phyloP scores from a whole-genome alignment of 2,113 vertebrate genomes.

The Myrmecobius fasciatus region DNA sequence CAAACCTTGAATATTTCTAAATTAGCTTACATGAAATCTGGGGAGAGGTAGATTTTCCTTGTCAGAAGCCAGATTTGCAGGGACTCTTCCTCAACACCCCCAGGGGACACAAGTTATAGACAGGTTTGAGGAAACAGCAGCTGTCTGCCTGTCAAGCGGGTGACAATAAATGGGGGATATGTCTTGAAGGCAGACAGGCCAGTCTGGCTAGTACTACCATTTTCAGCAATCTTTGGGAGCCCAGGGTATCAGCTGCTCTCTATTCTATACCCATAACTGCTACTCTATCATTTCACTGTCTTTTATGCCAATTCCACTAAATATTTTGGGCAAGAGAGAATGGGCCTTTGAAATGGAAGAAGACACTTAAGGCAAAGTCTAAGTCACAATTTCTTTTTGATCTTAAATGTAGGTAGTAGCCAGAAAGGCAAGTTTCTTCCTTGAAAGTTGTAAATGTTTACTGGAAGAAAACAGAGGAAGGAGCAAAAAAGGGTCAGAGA shows the following conservation, averaged over 20 bases:
- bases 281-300: background rate
- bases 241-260: background rate
- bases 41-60: conserved; percentile 74
- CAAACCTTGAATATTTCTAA: conserved; percentile 82
- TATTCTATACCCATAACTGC: background rate
- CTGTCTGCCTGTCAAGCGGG: conserved; percentile 71
- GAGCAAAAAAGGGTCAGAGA: background rate
- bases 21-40: conserved; percentile 83
- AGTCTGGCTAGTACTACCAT: conserved; percentile 60
- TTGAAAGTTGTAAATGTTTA: background rate
- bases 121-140: conserved; percentile 73
- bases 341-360: background rate
- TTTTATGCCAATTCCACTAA: background rate
- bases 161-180: conserved; percentile 76
- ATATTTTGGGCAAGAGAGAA: background rate
- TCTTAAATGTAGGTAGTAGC: background rate
- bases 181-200: conserved; percentile 61
- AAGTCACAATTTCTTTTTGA: background rate
- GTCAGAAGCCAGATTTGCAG: conserved; percentile 69
- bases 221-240: conserved; percentile 64
- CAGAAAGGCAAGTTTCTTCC: background rate
- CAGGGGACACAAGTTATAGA: conserved; percentile 65
- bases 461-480: background rate
- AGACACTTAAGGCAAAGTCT: background rate
- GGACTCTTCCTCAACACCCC: background rate